Conservation (phyloP, 2,888 invertebrate species). For the Alitta virens region DNA sequence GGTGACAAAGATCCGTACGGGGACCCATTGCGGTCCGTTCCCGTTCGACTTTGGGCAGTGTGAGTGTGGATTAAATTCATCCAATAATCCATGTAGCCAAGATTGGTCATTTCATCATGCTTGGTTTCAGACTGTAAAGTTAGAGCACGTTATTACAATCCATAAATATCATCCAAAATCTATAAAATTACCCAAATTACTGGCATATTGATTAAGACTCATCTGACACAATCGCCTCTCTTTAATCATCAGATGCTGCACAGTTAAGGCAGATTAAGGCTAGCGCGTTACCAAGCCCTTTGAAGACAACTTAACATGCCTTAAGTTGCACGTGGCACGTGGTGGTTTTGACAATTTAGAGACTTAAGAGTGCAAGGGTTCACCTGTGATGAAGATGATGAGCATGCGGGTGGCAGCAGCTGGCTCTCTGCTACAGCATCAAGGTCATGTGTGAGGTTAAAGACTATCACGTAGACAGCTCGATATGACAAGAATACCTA, state of each 20-base stretch:
- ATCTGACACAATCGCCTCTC: no score
- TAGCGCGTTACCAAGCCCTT: no score
- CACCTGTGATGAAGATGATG: slow-evolving; percentile 2
- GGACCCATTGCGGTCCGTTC: slow-evolving; percentile 35
- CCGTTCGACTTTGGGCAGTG: slow-evolving; percentile 41
- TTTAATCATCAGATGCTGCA: no score
- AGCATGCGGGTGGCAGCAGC: neutral
- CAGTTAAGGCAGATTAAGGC: no score
- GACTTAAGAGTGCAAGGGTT: no score
- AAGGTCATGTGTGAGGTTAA: slow-evolving; percentile 54
- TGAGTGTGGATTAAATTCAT: slow-evolving; percentile 52
- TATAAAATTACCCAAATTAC: no score
- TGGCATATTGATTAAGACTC: no score
- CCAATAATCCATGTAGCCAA: slow-evolving; percentile 53
- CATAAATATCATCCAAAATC: no score
- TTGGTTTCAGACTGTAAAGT: slow-evolving; percentile 7
- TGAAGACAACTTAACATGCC: no score
- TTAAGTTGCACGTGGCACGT: no score
- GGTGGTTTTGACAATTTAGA: no score
- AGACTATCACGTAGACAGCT: slow-evolving; percentile 56
- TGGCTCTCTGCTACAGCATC: slow-evolving; percentile 9
- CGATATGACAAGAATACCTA: slow-evolving; percentile 55
- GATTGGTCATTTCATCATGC: slow-evolving; percentile 34
- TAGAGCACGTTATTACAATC: no score
- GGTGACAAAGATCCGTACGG: slow-evolving; percentile 48